A percentile compares a stretch with the other conserved stretches of the same genome.
Evolutionary conservation across 1,140 invertebrate genomes (phyloP).

Genomic region (Drosophila dunni): DNA sequence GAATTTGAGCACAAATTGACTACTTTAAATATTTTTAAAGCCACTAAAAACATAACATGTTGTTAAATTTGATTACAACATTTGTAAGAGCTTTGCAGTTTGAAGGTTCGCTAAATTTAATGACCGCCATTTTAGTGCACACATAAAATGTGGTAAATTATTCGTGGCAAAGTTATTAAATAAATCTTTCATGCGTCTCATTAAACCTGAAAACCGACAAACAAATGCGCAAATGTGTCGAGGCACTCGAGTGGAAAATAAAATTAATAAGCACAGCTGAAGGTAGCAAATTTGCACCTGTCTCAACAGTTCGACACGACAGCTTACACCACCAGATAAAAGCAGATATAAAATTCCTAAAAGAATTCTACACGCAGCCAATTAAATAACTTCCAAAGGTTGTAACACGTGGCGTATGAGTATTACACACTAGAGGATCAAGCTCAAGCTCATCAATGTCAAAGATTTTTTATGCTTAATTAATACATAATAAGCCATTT

Average conservation of each 20-base stretch:
- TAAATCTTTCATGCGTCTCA: constrained; percentile 78
- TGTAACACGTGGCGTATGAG: constrained; percentile 41
- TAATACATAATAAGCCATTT: constrained; percentile 72
- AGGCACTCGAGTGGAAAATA: constrained; percentile 51
- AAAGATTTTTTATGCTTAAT: constrained; percentile 51
- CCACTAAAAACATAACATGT: neutral
- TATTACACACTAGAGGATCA: constrained; percentile 35
- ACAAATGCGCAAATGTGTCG: constrained; percentile 17
- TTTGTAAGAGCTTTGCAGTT: neutral
- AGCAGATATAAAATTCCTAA: constrained; percentile 30
- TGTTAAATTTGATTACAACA: neutral
- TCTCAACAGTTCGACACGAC: constrained; percentile 16
- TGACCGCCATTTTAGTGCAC: constrained; percentile 44
- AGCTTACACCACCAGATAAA: constrained; percentile 31
- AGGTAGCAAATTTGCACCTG: constrained; percentile 56
- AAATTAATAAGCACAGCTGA: constrained; percentile 62
- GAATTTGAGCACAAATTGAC: neutral
- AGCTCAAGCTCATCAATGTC: constrained; percentile 18
- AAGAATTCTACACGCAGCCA: constrained; percentile 8
- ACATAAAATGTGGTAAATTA: constrained; percentile 55
- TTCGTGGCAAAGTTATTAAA: constrained; percentile 71
- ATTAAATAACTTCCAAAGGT: constrained; percentile 20
- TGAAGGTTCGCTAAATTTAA: constrained; percentile 26
- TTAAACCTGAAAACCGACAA: constrained; percentile 67
- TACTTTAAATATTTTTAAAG: neutral